Percentiles rank a stretch among this genome's conserved stretches.
Conservation (phyloP, 2,113 vertebrate species). For the Mesocricetus auratus region DNA sequence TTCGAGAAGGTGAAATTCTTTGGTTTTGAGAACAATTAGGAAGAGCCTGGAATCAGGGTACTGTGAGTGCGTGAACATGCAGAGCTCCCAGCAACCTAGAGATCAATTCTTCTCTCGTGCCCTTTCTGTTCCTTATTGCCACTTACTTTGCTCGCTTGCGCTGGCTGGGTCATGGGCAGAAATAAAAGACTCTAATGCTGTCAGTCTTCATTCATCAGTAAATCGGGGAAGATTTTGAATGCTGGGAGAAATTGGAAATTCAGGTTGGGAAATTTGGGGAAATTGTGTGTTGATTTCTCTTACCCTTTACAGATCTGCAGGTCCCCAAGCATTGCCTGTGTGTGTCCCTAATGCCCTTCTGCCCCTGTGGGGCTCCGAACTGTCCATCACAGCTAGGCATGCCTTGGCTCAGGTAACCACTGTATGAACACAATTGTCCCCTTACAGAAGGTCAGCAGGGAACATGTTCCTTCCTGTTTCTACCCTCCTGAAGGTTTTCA, state of each 20-base stretch:
- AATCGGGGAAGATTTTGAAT: slow-evolving; percentile 51
- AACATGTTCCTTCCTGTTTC: slow-evolving; percentile 68
- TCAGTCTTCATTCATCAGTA: neutral
- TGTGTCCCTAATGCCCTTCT: neutral
- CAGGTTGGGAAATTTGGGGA: neutral
- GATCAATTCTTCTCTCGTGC: neutral
- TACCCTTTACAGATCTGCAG: slow-evolving; percentile 1
- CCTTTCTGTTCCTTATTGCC: neutral
- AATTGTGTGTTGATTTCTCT: slow-evolving; percentile 7
- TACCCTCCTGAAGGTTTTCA: slow-evolving; percentile 62
- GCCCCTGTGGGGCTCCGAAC: neutral
- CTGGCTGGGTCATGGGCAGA: neutral
- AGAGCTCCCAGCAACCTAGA: neutral
- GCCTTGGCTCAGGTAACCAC: slow-evolving; percentile 61
- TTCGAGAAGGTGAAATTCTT: neutral
- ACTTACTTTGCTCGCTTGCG: slow-evolving; percentile 33
- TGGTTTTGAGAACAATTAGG: neutral
- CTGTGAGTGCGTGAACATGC: neutral
- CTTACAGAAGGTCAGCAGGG: slow-evolving; percentile 73
- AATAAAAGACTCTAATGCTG: neutral
- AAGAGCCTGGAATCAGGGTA: neutral
- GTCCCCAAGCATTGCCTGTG: neutral
- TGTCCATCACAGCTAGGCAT: neutral
- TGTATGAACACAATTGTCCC: slow-evolving; percentile 64
- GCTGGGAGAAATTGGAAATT: slow-evolving; percentile 16